Evolutionary conservation across 2,888 invertebrate genomes (phyloP).

Genomic region (Philereme vetulata): DNA sequence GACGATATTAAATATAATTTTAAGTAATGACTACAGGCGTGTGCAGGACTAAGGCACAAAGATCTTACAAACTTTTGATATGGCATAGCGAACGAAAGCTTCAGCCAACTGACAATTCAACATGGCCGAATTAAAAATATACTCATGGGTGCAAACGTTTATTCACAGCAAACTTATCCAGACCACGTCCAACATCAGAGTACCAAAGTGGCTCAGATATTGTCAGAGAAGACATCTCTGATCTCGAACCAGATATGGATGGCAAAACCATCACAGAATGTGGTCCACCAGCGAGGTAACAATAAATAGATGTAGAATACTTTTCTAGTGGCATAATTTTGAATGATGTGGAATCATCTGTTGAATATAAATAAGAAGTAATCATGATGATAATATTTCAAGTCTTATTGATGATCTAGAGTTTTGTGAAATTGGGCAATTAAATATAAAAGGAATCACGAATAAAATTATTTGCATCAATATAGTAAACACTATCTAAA

Average conservation of each 20-base stretch:
- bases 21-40: too few species aligned
- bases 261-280: slow-evolving; percentile 78
- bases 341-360: background rate
- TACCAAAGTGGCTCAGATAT: slow-evolving; percentile 81
- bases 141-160: background rate
- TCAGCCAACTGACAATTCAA: too few species aligned
- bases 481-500: background rate
- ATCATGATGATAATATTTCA: background rate
- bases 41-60: too few species aligned
- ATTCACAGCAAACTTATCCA: slow-evolving; percentile 66
- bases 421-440: background rate
- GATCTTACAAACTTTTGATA: too few species aligned
- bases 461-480: slow-evolving; percentile 7
- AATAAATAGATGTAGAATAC: slow-evolving; percentile 17
- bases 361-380: background rate
- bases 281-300: slow-evolving; percentile 87
- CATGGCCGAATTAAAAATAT: too few species aligned
- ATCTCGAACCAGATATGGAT: slow-evolving; percentile 79
- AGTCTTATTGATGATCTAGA: background rate
- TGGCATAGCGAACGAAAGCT: too few species aligned
- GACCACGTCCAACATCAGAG: slow-evolving; percentile 75
- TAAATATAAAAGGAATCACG: background rate
- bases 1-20: too few species aligned
- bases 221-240: slow-evolving; percentile 84
- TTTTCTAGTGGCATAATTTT: background rate